Base-by-base conservation (phyloP, 2,113 vertebrate genomes). In the Megaleporinus macrocephalus region DNA sequence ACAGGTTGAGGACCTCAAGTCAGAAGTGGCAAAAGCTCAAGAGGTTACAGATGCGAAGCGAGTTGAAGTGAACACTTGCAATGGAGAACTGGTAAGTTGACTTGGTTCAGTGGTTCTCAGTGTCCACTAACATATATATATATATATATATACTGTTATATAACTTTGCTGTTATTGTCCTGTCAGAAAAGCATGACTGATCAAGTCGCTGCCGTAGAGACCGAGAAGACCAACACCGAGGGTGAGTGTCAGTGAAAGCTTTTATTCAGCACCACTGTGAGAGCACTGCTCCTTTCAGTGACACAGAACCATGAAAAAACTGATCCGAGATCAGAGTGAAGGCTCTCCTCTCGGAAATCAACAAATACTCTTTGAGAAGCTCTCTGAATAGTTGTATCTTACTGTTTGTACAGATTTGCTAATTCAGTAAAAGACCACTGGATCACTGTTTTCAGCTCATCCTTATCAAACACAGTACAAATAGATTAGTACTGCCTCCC, bases 171-270 rank as follows among this genome's bases (percentile, higher is more conserved):
- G n/a, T 77, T n/a, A 44, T 70, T 79, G 20, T 69, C 79, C 84
- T 76, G 68, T 3, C 88, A 95, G 94, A 90, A 89, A 80, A 0
- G 12, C 5, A 0, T 22, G 0, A 26, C 0, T 0, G 84, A 87
- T n/a, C 49, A 84, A 44, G 3, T 75, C 24, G 73, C 12, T 9
- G 0, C 15, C 15, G 0, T 18, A 1, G 41, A 89, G 9, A 5
- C 13, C 1, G 63, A 87, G 15, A 27, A 77, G 4, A 83, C 1
- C 13, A 77, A 33, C 6, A 1, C 78, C 0, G 29, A 83, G 62
- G 81, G 94, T 94, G 77, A 87, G 87, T 87, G 36, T 11, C n/a
- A 51, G 33, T 53, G 24, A 44, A 18, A 22, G 29, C 30, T 1
- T 9, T 1, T 36, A 61, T 1, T 13, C 66, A 69, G 6, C n/a